phyloP scores from a whole-genome alignment of 2,113 vertebrate genomes.

The Calidris pugnax region DNA sequence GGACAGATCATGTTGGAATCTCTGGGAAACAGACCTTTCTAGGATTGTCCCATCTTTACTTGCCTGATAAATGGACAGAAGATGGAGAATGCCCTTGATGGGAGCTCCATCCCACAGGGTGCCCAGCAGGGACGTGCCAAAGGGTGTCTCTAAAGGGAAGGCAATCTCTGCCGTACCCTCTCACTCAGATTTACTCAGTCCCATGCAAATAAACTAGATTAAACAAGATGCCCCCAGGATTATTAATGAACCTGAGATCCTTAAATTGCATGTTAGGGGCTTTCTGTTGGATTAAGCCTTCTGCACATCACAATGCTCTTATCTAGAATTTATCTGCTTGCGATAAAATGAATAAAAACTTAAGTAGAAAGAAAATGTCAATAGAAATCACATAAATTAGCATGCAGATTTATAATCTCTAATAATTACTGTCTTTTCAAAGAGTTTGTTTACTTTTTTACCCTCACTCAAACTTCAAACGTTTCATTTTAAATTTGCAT shows the following conservation, averaged over 20 bases:
- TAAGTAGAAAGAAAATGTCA: not conserved
- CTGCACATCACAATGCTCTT: not conserved
- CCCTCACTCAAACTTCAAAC: not conserved
- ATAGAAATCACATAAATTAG: not conserved
- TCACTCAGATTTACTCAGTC: not conserved
- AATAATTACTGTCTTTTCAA: not conserved
- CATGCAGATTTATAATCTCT: not conserved
- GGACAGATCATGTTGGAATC: not conserved
- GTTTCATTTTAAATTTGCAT: not conserved
- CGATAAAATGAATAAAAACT: conserved; percentile 2
- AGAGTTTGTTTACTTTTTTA: not conserved
- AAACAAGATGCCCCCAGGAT: not conserved
- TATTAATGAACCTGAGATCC: not conserved
- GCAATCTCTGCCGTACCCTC: not conserved
- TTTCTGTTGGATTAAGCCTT: not conserved
- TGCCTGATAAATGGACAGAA: not conserved
- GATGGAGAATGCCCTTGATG: not conserved
- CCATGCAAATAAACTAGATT: not conserved
- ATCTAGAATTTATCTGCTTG: conserved; percentile 16
- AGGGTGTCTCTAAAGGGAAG: not conserved
- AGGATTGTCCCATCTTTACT: not conserved
- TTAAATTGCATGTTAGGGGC: not conserved
- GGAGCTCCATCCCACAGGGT: not conserved
- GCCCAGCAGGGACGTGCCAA: not conserved
- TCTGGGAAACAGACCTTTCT: not conserved